Conservation (phyloP, 2,888 invertebrate genomes). For the Drosophila anomelani region DNA sequence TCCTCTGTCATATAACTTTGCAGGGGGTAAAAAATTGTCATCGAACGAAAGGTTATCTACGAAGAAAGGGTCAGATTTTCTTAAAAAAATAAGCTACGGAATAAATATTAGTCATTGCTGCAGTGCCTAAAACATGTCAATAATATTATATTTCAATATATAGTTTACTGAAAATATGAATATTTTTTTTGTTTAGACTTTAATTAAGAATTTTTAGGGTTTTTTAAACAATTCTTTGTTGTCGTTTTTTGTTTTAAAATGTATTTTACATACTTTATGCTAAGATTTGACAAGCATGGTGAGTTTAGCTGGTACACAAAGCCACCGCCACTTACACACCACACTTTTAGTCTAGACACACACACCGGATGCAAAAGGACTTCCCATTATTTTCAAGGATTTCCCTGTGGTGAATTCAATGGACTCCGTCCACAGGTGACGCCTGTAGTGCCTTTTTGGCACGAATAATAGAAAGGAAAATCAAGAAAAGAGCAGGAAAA, state of each 20-base stretch:
- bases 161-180: no score
- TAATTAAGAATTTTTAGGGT: background rate
- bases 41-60: no score
- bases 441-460: conserved; percentile 19
- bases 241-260: background rate
- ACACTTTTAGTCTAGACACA: background rate
- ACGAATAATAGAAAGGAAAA: background rate
- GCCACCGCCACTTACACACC: background rate
- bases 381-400: conserved; percentile 59
- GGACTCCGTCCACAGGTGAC: conserved; percentile 38
- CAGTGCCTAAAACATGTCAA: no score
- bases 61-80: no score
- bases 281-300: background rate
- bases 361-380: background rate
- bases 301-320: conserved; percentile 16
- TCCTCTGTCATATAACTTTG: no score
- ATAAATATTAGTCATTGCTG: no score
- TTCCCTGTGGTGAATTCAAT: conserved; percentile 47
- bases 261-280: background rate
- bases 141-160: no score
- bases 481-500: background rate
- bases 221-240: background rate
- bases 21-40: no score
- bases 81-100: no score
- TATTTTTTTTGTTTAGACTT: background rate